Evolutionary conservation across 1,140 invertebrate genomes (phyloP).

Genomic region (Drosophila arizonae): DNA sequence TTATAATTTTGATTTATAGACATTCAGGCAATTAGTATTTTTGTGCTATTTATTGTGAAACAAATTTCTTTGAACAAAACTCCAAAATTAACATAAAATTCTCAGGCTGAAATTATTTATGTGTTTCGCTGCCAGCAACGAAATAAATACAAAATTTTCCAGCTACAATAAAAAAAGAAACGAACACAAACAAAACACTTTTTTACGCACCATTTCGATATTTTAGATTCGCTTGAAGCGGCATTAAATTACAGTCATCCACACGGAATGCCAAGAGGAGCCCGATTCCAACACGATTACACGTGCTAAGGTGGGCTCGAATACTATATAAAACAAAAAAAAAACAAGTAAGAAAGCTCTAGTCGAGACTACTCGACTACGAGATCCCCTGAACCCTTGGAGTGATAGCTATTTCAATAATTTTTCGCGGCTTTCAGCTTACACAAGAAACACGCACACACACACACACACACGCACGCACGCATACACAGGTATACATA

Average conservation of each 20-base stretch:
- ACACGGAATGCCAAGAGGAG: conserved; percentile 14
- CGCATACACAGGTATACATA: too few species aligned
- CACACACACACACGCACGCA: too few species aligned
- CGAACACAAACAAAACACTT: conserved; percentile 9
- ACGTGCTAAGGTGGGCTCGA: conserved; percentile 56
- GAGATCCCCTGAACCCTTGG: too few species aligned
- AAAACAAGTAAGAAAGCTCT: too few species aligned
- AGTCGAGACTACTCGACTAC: too few species aligned
- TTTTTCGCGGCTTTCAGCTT: too few species aligned
- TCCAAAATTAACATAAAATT: conserved; percentile 39
- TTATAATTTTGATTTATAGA: neutral
- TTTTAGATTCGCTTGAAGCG: conserved; percentile 47
- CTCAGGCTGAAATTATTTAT: conserved; percentile 39
- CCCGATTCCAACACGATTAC: neutral
- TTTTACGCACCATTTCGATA: conserved; percentile 50
- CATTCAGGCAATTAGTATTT: neutral
- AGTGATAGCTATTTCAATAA: too few species aligned
- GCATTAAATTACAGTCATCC: conserved; percentile 54
- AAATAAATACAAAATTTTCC: conserved; percentile 36
- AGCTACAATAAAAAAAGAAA: conserved; percentile 30
- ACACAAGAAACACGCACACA: too few species aligned
- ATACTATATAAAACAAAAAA: conserved; percentile 29
- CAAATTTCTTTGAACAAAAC: conserved; percentile 3
- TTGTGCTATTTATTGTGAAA: neutral
- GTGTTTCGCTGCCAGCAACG: conserved; percentile 30